A percentile compares a stretch with the other conserved stretches of the same genome.
phyloP scores from a whole-genome alignment of 2,113 vertebrate species.

The Pterocles burchelli region DNA sequence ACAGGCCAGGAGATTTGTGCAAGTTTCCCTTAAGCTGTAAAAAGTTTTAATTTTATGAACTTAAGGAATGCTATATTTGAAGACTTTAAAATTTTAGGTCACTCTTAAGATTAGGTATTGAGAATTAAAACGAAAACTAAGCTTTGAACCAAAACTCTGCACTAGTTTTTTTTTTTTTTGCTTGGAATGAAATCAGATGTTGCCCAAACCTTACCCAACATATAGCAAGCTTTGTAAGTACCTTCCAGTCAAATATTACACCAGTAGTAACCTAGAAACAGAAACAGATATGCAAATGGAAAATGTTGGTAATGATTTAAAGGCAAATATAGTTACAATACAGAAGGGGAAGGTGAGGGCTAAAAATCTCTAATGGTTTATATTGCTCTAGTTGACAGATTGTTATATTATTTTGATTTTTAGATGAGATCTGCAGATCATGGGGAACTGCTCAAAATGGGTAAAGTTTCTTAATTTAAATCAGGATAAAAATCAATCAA shows the following conservation, averaged over 20 bases:
- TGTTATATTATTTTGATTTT: background rate
- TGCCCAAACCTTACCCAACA: background rate
- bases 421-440: background rate
- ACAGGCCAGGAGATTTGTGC: background rate
- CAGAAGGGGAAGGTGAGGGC: background rate
- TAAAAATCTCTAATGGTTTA: background rate
- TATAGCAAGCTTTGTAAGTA: background rate
- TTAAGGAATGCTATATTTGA: background rate
- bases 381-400: background rate
- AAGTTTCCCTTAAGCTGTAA: background rate
- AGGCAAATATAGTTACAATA: background rate
- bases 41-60: background rate
- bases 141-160: background rate
- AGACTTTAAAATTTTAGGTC: background rate
- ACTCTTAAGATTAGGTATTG: background rate
- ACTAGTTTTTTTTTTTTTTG: background rate
- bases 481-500: background rate
- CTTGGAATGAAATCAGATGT: background rate
- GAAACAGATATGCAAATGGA: background rate
- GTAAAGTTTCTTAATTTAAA: background rate
- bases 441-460: background rate
- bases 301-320: background rate
- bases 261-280: background rate
- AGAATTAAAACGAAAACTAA: background rate
- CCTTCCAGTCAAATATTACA: background rate